Base-by-base conservation (phyloP, 2,888 invertebrate genomes). In the Blera fallax region DNA sequence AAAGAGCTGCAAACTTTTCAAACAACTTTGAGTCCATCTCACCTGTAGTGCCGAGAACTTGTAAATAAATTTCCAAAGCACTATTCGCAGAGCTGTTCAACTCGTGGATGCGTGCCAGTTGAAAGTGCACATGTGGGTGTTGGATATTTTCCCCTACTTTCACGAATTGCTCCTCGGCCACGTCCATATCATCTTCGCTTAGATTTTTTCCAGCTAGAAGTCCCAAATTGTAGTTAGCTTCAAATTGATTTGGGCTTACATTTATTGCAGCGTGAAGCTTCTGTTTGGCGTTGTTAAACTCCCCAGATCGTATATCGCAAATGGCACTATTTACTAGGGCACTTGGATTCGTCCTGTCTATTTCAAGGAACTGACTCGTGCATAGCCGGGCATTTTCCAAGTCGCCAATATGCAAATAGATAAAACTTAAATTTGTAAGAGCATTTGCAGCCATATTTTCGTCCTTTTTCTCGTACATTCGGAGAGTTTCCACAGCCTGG, bases 291-390 rank as follows among this genome's bases (percentile, higher is more conserved):
- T 94, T 94, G 82, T 95, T 95, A 52, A 94, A 93, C 87, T 96
- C 95, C 24, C 94, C 94, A 89, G 94, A 95, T 48, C 94, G 93
- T 90, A 95, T 95, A 80, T 95, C 94, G 88, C 97, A 96, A 88
- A 97, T 97, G 5, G 97, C 96, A 89, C 96, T 94, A 93, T 98
- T 98, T 2, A 98, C 96, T 89, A 96, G 94, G 5, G 97, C 97
- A 89, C 95, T 94, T 0, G 97, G 94, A 91, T 96, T 97, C 88
- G 96, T 96, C 78, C 95, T 94, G 89, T 97, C 96, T 7, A 95
- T 94, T 88, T 94, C 94, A 88, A 96, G 94, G 54, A 91, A 34
- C 96, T 96, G 89, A 94, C 93, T 92, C 95, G 95, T 37, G 95
- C 96, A 92, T 94, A 97, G 91, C 94, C 95, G 95, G 2, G 98